These are phyloP conservation scores for Anas platyrhynchos DNA, from an alignment of 2,113 vertebrate species.

Conservation along the genomic window DNA sequence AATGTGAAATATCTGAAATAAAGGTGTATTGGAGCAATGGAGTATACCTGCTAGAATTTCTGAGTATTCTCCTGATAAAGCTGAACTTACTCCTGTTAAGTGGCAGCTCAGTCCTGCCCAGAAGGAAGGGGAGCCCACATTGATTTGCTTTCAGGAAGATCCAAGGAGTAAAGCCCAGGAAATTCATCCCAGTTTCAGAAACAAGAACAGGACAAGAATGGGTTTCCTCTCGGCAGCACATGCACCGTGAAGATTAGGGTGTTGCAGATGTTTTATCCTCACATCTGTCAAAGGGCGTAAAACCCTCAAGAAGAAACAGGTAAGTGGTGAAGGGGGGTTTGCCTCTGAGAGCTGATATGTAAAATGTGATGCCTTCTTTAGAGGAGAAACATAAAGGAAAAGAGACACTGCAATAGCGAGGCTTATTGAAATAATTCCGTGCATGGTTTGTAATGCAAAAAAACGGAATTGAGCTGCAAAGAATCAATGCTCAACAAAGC, in stretches of 20 bases:
- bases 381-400: background rate
- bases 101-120: background rate
- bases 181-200: background rate
- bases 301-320: background rate
- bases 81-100: background rate
- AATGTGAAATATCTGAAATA: background rate
- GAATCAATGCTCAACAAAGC: background rate
- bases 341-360: background rate
- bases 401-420: accelerated
- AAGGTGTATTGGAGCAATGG: background rate
- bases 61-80: background rate
- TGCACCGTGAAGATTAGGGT: too few species aligned
- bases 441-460: background rate
- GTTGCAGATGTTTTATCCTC: background rate
- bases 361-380: background rate
- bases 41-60: background rate
- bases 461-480: background rate
- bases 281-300: background rate
- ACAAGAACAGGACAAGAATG: accelerated
- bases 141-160: background rate
- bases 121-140: background rate
- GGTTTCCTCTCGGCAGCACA: background rate
- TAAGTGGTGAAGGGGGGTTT: background rate
- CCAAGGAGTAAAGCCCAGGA: background rate
- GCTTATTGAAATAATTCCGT: accelerated